phyloP scores from a whole-genome alignment of 1,140 invertebrate genomes.

The Rhyzopertha dominica region DNA sequence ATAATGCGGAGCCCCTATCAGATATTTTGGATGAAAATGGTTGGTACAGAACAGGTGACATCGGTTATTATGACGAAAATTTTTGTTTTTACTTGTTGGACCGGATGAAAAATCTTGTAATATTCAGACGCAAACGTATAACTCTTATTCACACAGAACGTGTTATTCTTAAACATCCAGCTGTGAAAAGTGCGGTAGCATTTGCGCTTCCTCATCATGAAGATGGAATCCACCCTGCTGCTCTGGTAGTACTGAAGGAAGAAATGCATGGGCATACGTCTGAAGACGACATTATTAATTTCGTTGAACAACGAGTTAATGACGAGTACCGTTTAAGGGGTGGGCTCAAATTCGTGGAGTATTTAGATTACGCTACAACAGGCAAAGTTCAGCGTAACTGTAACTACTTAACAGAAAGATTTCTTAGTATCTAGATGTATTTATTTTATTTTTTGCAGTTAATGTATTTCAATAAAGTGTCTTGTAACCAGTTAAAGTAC shows the following conservation, averaged over 20 bases:
- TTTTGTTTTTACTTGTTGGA: slow-evolving; percentile 61
- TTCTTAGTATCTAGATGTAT: too few species aligned
- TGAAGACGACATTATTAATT: too few species aligned
- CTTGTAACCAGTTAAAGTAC: too few species aligned
- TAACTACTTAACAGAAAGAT: too few species aligned
- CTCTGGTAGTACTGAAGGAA: slow-evolving; percentile 10
- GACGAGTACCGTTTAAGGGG: too few species aligned
- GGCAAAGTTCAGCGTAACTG: too few species aligned
- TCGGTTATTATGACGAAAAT: slow-evolving; percentile 61
- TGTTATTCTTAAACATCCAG: slow-evolving; percentile 55
- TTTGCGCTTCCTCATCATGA: slow-evolving; percentile 7
- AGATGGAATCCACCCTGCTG: slow-evolving; percentile 10
- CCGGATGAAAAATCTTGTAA: slow-evolving; percentile 69
- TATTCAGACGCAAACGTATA: slow-evolving; percentile 53
- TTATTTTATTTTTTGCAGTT: too few species aligned
- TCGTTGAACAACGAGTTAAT: too few species aligned
- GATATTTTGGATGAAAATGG: slow-evolving; percentile 57
- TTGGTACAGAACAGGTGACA: slow-evolving; percentile 63
- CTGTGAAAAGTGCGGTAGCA: slow-evolving; percentile 39
- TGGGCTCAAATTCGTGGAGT: too few species aligned
- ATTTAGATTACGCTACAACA: too few species aligned
- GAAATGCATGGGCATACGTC: too few species aligned
- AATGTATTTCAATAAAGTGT: too few species aligned
- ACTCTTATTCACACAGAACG: slow-evolving; percentile 57
- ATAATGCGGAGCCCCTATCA: slow-evolving; percentile 55